phyloP scores from a whole-genome alignment of 1,140 invertebrate species.

The Sitobion miscanthi region DNA sequence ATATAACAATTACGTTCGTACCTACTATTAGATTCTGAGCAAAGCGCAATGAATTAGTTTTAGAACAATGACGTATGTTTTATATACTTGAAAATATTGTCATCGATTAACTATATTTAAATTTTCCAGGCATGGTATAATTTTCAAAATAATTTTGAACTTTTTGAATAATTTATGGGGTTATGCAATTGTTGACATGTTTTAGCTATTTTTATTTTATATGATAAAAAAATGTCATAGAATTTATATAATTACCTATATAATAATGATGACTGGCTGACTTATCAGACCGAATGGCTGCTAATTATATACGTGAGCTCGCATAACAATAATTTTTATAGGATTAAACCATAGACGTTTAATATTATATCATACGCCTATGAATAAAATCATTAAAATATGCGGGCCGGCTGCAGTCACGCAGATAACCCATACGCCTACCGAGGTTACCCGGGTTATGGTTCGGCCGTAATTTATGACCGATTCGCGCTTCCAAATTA shows the following conservation, averaged over 20 bases:
- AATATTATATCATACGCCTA: background rate
- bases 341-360: background rate
- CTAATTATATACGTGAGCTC: no score
- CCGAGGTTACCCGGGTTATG: background rate
- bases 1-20: background rate
- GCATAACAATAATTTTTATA: background rate
- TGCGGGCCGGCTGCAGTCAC: background rate
- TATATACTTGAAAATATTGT: background rate
- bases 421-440: background rate
- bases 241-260: no score
- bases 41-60: background rate
- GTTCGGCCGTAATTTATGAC: background rate
- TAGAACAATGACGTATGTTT: background rate
- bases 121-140: background rate
- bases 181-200: no score
- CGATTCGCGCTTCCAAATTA: background rate
- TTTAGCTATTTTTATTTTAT: background rate
- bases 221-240: background rate
- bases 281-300: no score
- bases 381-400: background rate
- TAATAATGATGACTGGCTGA: no score
- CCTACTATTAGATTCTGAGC: conserved; percentile 59
- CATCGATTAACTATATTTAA: background rate
- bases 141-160: background rate
- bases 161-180: background rate